A percentile compares a stretch with the other conserved stretches of the same genome.
These are phyloP conservation scores for Trematomus loennbergii DNA, from an alignment of 2,113 vertebrate genomes.

Conservation along the genomic window DNA sequence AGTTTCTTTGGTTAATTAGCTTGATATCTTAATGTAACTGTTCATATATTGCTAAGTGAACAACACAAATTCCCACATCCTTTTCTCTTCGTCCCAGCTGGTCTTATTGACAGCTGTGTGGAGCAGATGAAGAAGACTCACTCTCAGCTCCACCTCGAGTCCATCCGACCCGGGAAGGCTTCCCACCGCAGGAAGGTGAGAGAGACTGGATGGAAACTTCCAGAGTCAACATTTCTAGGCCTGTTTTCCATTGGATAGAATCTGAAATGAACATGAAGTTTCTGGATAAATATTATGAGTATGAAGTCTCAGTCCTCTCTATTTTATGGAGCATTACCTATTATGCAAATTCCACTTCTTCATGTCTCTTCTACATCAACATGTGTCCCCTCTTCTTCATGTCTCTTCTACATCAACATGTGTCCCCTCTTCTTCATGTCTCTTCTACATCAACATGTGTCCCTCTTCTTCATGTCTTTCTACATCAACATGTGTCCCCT, in stretches of 20 bases:
- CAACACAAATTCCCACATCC: neutral
- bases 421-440: too few relatives aligned
- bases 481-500: too few relatives aligned
- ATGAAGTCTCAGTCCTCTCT: neutral
- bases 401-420: too few relatives aligned
- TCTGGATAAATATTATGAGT: slow-evolving; percentile 56
- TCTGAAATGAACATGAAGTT: slow-evolving; percentile 30
- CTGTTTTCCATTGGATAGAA: slow-evolving; percentile 15
- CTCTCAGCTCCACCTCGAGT: slow-evolving; percentile 89
- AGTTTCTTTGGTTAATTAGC: too few relatives aligned
- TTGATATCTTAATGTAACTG: neutral
- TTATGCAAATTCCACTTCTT: too few relatives aligned
- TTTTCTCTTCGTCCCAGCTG: slow-evolving; percentile 78
- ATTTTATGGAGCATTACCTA: too few relatives aligned
- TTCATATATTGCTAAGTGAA: neutral
- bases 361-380: too few relatives aligned
- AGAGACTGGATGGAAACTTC: slow-evolving; percentile 36
- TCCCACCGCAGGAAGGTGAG: slow-evolving; percentile 89
- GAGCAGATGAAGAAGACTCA: slow-evolving; percentile 89
- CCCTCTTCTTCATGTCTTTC: too few relatives aligned
- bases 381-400: too few relatives aligned
- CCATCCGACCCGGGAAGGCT: slow-evolving; percentile 85
- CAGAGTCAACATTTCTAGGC: slow-evolving; percentile 22
- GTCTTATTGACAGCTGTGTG: slow-evolving; percentile 88
- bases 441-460: too few relatives aligned